These are phyloP conservation scores for Carcharodon carcharias DNA, from an alignment of 2,797 vertebrate genomes.

Conservation along the genomic window DNA sequence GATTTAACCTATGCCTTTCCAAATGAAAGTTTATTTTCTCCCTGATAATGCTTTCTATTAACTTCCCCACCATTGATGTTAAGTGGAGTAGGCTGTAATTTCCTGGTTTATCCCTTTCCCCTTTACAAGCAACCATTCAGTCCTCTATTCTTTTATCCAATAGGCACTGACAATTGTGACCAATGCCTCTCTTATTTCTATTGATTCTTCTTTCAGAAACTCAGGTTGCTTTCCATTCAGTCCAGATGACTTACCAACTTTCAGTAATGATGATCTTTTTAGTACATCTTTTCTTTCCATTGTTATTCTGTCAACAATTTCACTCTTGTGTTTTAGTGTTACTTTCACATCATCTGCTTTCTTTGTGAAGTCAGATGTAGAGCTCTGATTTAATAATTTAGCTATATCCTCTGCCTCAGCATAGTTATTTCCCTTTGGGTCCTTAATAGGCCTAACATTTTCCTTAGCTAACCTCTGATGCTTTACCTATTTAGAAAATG, in stretches of 20 bases:
- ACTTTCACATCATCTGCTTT: neutral
- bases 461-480: neutral
- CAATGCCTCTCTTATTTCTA: neutral
- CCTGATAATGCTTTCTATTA: no score
- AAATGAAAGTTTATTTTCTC: no score
- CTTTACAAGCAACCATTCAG: no score
- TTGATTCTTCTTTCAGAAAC: neutral
- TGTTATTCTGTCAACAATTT: neutral
- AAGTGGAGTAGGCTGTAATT: no score
- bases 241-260: neutral
- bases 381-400: neutral
- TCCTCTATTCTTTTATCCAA: neutral
- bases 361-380: neutral
- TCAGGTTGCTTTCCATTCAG: neutral
- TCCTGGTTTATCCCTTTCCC: no score
- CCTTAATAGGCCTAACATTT: neutral
- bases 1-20: no score
- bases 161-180: neutral
- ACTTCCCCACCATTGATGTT: no score
- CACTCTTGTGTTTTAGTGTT: neutral
- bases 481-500: neutral
- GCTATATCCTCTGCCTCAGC: neutral
- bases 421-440: neutral
- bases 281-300: neutral
- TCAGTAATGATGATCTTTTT: no score